These are phyloP conservation scores for Cheilosia vulpina DNA, from an alignment of 2,888 invertebrate genomes.

Conservation along the genomic window DNA sequence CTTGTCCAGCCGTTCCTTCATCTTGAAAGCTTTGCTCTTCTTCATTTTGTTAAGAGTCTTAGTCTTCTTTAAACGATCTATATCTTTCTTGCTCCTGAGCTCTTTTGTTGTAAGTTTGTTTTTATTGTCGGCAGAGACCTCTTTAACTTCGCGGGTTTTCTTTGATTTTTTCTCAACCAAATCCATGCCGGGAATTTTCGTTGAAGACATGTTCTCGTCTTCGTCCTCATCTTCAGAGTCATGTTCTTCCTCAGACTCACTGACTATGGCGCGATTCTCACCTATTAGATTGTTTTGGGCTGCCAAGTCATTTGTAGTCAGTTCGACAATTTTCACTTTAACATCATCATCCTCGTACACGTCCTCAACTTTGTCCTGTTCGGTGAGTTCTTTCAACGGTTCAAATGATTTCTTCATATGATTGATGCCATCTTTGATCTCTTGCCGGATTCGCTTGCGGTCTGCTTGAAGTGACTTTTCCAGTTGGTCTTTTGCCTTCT, in stretches of 20 bases:
- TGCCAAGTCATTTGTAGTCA: slow-evolving; percentile 89
- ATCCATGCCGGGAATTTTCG: slow-evolving; percentile 81
- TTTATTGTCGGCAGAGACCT: slow-evolving; percentile 26
- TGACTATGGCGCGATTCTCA: slow-evolving; percentile 85
- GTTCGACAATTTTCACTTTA: slow-evolving; percentile 90
- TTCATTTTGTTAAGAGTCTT: slow-evolving; percentile 89
- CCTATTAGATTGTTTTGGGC: slow-evolving; percentile 90
- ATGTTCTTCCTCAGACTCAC: slow-evolving; percentile 76
- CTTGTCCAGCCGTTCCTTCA: slow-evolving; percentile 89
- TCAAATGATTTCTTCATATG: slow-evolving; percentile 89
- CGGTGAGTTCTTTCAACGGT: slow-evolving; percentile 85
- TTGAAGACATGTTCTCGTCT: slow-evolving; percentile 77
- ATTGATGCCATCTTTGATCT: slow-evolving; percentile 91
- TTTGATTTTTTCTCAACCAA: slow-evolving; percentile 77
- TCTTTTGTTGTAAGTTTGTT: slow-evolving; percentile 74
- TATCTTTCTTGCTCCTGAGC: slow-evolving; percentile 85
- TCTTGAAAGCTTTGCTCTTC: slow-evolving; percentile 90
- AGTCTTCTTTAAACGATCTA: slow-evolving; percentile 88
- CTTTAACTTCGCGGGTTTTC: slow-evolving; percentile 71
- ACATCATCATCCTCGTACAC: slow-evolving; percentile 91
- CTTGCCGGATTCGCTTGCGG: slow-evolving; percentile 89
- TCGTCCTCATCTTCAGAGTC: slow-evolving; percentile 77
- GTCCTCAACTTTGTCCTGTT: slow-evolving; percentile 82
- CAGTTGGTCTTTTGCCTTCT: slow-evolving; percentile 89
- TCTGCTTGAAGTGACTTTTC: slow-evolving; percentile 90